Conservation (phyloP, 2,888 invertebrate genomes). For the Spicauda simplicius region DNA sequence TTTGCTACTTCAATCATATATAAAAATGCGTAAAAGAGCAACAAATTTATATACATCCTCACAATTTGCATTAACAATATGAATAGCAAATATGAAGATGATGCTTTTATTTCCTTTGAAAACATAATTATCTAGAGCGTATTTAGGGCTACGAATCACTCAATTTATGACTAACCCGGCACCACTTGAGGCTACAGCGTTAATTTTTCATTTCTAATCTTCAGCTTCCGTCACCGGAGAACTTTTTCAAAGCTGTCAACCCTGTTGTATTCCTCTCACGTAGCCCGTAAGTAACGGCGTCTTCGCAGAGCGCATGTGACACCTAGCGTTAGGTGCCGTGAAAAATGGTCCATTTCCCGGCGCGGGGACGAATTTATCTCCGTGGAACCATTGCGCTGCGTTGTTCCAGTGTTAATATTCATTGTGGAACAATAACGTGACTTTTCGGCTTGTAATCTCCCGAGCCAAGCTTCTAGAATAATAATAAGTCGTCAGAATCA, state of each 20-base stretch:
- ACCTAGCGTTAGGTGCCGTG: conserved; percentile 82
- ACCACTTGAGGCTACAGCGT: not conserved
- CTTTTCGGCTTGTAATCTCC: conserved; percentile 44
- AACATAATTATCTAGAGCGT: too few relatives aligned
- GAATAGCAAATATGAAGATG: too few relatives aligned
- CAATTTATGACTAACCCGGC: too few relatives aligned
- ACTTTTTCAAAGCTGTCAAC: conserved; percentile 21
- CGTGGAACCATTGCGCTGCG: conserved; percentile 70
- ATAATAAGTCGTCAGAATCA: conserved; percentile 22
- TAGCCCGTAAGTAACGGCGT: conserved; percentile 74
- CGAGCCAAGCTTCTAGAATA: conserved; percentile 27
- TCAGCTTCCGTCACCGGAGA: not conserved
- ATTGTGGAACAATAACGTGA: conserved; percentile 64
- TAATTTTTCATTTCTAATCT: conserved; percentile 10
- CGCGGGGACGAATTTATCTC: conserved; percentile 82
- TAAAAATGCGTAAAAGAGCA: too few relatives aligned
- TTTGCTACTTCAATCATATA: too few relatives aligned
- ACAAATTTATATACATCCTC: too few relatives aligned
- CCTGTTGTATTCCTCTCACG: conserved; percentile 71
- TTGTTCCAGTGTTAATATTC: conserved; percentile 81
- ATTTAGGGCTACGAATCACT: too few relatives aligned
- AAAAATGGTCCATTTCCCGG: conserved; percentile 78
- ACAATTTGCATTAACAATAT: too few relatives aligned
- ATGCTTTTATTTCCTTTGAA: too few relatives aligned
- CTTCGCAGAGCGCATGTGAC: conserved; percentile 73